These are phyloP conservation scores for Dimorphilus gyrociliatus DNA, from an alignment of 2,888 invertebrate species.

Conservation along the genomic window DNA sequence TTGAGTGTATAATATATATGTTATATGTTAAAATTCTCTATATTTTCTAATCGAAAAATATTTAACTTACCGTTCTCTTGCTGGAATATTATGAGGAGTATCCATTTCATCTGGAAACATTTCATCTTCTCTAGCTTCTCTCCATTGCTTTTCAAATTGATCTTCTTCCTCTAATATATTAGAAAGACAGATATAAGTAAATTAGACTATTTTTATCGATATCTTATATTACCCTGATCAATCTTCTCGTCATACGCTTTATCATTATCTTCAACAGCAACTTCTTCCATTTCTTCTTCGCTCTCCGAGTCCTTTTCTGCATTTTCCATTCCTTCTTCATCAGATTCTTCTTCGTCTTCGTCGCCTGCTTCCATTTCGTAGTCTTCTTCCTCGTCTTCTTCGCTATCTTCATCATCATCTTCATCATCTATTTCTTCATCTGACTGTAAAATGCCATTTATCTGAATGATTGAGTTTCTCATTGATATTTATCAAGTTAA, in stretches of 20 bases:
- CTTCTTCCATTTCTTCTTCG: slow-evolving; percentile 15
- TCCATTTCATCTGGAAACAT: slow-evolving; percentile 95
- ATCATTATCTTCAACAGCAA: slow-evolving; percentile 12
- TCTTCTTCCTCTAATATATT: too few relatives aligned
- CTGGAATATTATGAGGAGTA: slow-evolving; percentile 67
- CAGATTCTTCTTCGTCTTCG: slow-evolving; percentile 6
- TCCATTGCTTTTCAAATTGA: too few relatives aligned
- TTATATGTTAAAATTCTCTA: too few relatives aligned
- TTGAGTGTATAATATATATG: too few relatives aligned
- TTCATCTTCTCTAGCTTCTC: slow-evolving; percentile 50
- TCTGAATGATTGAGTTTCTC: too few relatives aligned
- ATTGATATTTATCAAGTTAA: slow-evolving; percentile 42
- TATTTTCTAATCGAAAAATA: background rate
- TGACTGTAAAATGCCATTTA: too few relatives aligned
- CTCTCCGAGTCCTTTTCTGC: slow-evolving; percentile 40
- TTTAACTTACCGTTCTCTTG: slow-evolving; percentile 62
- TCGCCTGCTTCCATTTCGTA: slow-evolving; percentile 3
- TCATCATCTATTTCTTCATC: too few relatives aligned
- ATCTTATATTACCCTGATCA: slow-evolving; percentile 53
- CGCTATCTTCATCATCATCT: slow-evolving; percentile 30
- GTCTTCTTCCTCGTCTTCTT: slow-evolving; percentile 18
- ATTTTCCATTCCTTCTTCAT: slow-evolving; percentile 41
- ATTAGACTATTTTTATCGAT: too few relatives aligned
- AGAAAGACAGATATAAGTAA: too few relatives aligned
- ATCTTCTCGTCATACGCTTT: slow-evolving; percentile 48